These are phyloP conservation scores for Chelon labrosus DNA, from an alignment of 2,797 vertebrate genomes.

Conservation along the genomic window DNA sequence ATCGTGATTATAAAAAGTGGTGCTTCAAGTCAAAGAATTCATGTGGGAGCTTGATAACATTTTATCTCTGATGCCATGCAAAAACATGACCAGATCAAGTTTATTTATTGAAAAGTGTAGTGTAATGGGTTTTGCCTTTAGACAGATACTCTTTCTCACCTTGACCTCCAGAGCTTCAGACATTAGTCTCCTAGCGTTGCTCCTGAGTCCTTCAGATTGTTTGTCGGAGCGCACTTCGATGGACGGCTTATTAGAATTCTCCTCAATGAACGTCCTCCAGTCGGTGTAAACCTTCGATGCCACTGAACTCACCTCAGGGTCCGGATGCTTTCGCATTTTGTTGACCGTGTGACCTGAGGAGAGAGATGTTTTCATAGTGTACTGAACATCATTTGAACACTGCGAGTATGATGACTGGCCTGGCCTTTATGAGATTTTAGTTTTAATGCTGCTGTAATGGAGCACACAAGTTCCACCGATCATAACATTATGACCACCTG, in stretches of 20 bases:
- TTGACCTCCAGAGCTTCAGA: conserved; percentile 89
- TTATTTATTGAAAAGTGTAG: neutral
- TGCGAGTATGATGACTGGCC: neutral
- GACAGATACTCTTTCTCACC: conserved; percentile 78
- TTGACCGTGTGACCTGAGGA: conserved; percentile 89
- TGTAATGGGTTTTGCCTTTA: neutral
- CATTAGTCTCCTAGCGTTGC: conserved; percentile 90
- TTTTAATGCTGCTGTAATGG: conserved; percentile 4
- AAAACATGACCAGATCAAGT: neutral
- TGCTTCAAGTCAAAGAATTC: neutral
- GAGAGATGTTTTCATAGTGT: conserved; percentile 26
- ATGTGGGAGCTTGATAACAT: neutral
- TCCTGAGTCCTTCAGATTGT: conserved; percentile 90
- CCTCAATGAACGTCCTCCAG: conserved; percentile 91
- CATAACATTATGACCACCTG: no score
- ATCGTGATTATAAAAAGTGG: neutral
- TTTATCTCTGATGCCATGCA: conserved; percentile 1
- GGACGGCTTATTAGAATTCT: conserved; percentile 89
- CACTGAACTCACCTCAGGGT: conserved; percentile 87
- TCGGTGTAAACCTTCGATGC: conserved; percentile 88
- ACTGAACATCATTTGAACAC: conserved; percentile 18
- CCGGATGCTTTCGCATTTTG: conserved; percentile 87
- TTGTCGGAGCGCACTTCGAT: conserved; percentile 94
- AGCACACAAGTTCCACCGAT: neutral
- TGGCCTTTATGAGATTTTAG: neutral